Percentiles rank a stretch among this genome's conserved stretches.
These are phyloP conservation scores for Phorcus lineatus DNA, from an alignment of 2,888 invertebrate genomes.

Conservation along the genomic window DNA sequence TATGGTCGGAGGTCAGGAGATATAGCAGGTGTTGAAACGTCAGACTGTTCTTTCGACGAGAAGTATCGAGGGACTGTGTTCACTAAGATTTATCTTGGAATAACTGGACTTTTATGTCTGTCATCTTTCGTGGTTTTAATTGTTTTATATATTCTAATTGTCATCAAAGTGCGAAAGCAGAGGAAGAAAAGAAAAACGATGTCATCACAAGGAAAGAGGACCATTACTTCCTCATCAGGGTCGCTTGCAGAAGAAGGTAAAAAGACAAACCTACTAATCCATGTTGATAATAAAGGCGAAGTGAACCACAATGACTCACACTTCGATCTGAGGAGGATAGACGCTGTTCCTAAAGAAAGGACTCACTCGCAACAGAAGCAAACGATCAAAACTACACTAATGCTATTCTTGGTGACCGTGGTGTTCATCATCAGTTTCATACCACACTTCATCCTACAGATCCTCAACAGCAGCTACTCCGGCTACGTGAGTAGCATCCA, in stretches of 20 bases:
- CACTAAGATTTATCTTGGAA: slow-evolving; percentile 11
- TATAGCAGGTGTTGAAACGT: slow-evolving; percentile 16
- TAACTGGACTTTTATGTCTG: slow-evolving; percentile 21
- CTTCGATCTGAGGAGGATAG: not conserved
- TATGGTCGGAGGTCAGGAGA: slow-evolving; percentile 42
- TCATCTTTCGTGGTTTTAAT: slow-evolving; percentile 35
- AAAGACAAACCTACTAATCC: not conserved
- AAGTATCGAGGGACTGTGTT: not conserved
- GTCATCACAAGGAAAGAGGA: not conserved
- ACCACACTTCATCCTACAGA: slow-evolving; percentile 50
- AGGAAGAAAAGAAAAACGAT: not conserved
- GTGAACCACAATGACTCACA: not conserved
- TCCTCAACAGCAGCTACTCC: slow-evolving; percentile 42
- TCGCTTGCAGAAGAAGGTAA: not conserved
- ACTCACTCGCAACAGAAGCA: slow-evolving; percentile 36
- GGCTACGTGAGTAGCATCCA: slow-evolving; percentile 28
- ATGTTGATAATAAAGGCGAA: not conserved
- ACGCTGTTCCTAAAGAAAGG: not conserved
- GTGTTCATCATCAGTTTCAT: slow-evolving; percentile 54
- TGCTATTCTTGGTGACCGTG: slow-evolving; percentile 54
- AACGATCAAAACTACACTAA: slow-evolving; percentile 49
- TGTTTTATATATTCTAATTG: slow-evolving; percentile 39
- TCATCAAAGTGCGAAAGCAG: slow-evolving; percentile 22
- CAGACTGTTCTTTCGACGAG: slow-evolving; percentile 28
- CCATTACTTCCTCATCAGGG: not conserved